Evolutionary conservation across 2,888 invertebrate species (phyloP).

Genomic region (Trilocha varians): DNA sequence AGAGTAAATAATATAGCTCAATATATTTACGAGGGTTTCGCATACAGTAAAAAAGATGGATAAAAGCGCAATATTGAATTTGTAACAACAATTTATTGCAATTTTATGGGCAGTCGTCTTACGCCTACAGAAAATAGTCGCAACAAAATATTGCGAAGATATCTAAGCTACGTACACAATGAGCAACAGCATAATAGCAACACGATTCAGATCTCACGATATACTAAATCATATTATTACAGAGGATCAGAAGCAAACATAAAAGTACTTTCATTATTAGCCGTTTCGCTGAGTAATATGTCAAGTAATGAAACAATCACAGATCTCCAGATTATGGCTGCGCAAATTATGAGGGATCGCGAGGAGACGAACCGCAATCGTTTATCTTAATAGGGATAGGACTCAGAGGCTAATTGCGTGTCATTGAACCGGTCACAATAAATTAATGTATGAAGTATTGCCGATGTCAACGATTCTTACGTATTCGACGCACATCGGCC

Average conservation of each 20-base stretch:
- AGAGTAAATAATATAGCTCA: too few species aligned
- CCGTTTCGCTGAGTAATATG: background rate
- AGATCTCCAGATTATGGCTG: conserved; percentile 39
- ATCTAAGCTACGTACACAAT: too few species aligned
- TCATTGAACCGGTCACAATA: conserved; percentile 41
- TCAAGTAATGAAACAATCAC: conserved; percentile 22
- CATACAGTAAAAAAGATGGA: too few species aligned
- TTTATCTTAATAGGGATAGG: conserved; percentile 53
- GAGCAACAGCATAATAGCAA: background rate
- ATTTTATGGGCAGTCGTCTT: background rate
- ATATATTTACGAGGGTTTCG: too few species aligned
- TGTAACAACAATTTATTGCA: background rate
- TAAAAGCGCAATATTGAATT: too few species aligned
- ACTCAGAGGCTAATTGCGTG: conserved; percentile 50
- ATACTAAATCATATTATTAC: conserved; percentile 30
- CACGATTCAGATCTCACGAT: conserved; percentile 14
- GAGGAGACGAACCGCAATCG: conserved; percentile 28
- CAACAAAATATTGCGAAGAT: too few species aligned
- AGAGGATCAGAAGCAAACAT: conserved; percentile 18
- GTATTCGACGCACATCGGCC: background rate
- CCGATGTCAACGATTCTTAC: conserved; percentile 26
- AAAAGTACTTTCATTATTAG: conserved; percentile 2
- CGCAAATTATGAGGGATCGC: conserved; percentile 44
- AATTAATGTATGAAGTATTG: conserved; percentile 39
- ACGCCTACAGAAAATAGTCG: too few species aligned